These are phyloP conservation scores for Hirtodrosophila trivittata DNA, from an alignment of 2,888 invertebrate genomes.

Conservation along the genomic window DNA sequence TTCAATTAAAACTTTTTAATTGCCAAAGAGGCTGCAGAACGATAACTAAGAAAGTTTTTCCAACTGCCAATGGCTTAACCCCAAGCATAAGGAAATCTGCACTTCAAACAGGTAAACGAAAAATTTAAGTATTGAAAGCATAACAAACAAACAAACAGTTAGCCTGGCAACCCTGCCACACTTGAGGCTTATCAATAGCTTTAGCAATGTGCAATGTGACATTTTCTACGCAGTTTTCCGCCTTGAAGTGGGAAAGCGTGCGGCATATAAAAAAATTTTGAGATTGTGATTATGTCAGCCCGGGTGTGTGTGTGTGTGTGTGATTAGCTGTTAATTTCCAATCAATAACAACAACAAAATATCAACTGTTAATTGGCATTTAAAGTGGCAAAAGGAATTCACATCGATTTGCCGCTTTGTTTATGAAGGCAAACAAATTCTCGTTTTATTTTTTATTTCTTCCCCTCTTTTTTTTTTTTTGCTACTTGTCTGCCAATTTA, in stretches of 20 bases:
- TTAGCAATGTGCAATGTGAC: background rate
- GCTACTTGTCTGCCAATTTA: constrained; percentile 51
- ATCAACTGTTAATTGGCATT: constrained; percentile 44
- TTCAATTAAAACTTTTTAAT: constrained; percentile 73
- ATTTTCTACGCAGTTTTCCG: background rate
- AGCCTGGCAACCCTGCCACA: no score
- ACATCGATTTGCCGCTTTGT: constrained; percentile 44
- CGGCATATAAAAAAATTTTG: background rate
- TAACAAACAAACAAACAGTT: no score
- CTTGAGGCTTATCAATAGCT: no score
- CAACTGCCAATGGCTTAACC: no score
- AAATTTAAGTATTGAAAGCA: no score
- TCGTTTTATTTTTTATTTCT: constrained; percentile 5
- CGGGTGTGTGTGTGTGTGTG: background rate
- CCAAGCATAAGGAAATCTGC: no score
- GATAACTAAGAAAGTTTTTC: no score
- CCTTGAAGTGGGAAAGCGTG: background rate
- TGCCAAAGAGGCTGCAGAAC: constrained; percentile 27
- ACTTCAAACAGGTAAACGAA: no score
- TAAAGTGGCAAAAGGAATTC: constrained; percentile 13
- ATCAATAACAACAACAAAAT: constrained; percentile 50
- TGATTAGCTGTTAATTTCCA: constrained; percentile 66
- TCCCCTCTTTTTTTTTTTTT: constrained; percentile 25
- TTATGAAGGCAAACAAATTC: constrained; percentile 53
- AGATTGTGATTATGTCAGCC: constrained; percentile 44